phyloP scores from a whole-genome alignment of 1,140 invertebrate species.

The Centruroides sculpturatus region DNA sequence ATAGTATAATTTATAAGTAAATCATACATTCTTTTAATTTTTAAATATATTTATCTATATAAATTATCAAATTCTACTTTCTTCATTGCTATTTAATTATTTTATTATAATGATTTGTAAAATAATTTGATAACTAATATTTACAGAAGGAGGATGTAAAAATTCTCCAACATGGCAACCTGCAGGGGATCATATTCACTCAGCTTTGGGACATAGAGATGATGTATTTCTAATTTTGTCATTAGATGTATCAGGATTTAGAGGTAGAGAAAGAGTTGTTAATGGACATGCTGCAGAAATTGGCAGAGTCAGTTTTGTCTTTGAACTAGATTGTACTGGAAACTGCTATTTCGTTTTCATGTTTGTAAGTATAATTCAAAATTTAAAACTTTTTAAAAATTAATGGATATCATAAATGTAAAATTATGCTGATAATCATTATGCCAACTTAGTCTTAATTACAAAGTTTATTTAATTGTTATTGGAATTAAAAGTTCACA shows the following conservation, averaged over 20 bases:
- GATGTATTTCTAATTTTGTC: slow-evolving; percentile 35
- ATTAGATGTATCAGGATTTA: slow-evolving; percentile 35
- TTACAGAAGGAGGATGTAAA: not conserved
- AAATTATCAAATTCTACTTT: no score
- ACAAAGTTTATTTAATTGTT: no score
- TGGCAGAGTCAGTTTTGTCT: slow-evolving; percentile 34
- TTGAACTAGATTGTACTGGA: slow-evolving; percentile 35
- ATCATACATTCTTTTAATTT: no score
- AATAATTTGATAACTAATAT: no score
- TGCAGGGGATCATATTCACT: slow-evolving; percentile 32
- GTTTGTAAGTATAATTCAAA: slow-evolving; percentile 14
- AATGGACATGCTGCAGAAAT: slow-evolving; percentile 31
- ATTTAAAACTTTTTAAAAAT: not conserved
- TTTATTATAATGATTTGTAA: no score
- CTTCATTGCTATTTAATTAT: no score
- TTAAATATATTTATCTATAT: no score
- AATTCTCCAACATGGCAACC: slow-evolving; percentile 29
- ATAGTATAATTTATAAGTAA: not conserved
- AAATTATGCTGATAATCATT: no score
- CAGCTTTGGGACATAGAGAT: slow-evolving; percentile 30
- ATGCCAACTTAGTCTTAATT: no score
- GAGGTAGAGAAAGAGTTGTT: slow-evolving; percentile 26
- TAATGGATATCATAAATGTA: no score
- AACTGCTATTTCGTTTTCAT: slow-evolving; percentile 39
- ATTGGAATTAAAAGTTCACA: no score